Percentiles rank a stretch among this genome's conserved stretches.
Conservation (phyloP, 2,113 vertebrate species). For the Melospiza melodia region DNA sequence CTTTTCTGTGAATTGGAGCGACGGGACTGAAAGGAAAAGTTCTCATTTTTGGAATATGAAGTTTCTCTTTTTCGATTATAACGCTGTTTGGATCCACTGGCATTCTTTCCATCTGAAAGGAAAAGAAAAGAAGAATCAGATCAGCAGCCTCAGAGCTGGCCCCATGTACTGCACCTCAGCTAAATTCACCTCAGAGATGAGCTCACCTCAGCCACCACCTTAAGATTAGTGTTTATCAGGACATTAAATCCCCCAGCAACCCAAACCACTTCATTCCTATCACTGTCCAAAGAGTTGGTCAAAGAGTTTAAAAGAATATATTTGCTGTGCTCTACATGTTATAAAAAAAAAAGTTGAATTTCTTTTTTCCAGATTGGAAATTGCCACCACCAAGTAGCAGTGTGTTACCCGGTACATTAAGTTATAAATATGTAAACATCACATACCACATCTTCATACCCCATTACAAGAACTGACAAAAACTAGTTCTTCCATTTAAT, state of each 20-base stretch:
- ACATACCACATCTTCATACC: not conserved
- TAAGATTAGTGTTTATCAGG: not conserved
- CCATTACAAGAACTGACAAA: not conserved
- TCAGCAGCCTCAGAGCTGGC: not conserved
- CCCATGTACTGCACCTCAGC: not conserved
- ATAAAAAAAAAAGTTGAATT: not conserved
- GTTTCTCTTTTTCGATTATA: constrained; percentile 93
- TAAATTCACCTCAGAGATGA: not conserved
- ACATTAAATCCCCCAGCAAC: not conserved
- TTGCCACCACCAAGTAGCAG: not conserved
- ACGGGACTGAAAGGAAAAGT: constrained; percentile 84
- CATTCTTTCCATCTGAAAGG: constrained; percentile 90
- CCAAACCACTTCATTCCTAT: not conserved
- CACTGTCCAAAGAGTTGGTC: not conserved
- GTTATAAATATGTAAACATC: not conserved
- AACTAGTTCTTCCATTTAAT: not conserved
- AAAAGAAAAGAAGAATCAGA: not conserved
- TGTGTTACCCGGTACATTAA: accelerated
- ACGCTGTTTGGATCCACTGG: constrained; percentile 88
- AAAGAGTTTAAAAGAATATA: not conserved
- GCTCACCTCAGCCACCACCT: not conserved
- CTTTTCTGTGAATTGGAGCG: constrained; percentile 98
- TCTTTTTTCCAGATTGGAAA: not conserved
- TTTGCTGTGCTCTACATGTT: not conserved
- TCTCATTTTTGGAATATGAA: constrained; percentile 91